Conservation (phyloP, 2,797 vertebrate species). For the Silurus lanzhouensis region DNA sequence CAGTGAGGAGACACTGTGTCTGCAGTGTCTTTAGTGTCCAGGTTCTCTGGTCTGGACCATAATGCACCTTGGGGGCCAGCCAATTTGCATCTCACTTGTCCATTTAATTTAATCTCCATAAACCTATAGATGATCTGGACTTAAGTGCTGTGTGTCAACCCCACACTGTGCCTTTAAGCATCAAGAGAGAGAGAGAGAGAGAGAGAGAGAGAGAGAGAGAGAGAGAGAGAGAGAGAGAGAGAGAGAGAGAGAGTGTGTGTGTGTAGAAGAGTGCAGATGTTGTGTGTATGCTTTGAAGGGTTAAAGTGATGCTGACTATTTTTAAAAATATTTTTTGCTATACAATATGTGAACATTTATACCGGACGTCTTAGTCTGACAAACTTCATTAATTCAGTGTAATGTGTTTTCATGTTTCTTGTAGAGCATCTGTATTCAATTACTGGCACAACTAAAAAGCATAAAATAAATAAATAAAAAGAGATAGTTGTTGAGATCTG, state of each 20-base stretch:
- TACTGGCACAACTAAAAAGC: neutral
- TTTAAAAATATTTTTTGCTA: neutral
- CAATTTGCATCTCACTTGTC: conserved; percentile 54
- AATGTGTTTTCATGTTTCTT: neutral
- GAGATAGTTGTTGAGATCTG: neutral
- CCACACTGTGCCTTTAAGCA: conserved; percentile 25
- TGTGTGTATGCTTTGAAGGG: neutral
- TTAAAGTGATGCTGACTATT: neutral
- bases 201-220: neutral
- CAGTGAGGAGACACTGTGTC: conserved; percentile 34
- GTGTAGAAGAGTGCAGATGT: too few species aligned
- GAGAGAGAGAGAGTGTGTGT: neutral
- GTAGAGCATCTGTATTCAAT: neutral
- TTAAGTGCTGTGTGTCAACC: conserved; percentile 67
- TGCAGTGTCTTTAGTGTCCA: conserved; percentile 26
- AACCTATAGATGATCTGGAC: conserved; percentile 63
- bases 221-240: neutral
- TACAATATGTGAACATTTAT: neutral
- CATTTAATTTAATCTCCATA: conserved; percentile 60
- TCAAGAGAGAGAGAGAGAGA: neutral
- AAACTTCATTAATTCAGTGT: neutral
- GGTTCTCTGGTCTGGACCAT: conserved; percentile 43
- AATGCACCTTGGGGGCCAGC: conserved; percentile 48
- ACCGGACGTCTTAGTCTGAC: neutral
- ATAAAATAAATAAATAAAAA: neutral